Evolutionary conservation across 2,113 vertebrate species (phyloP).

Genomic region (Solenodon paradoxus): DNA sequence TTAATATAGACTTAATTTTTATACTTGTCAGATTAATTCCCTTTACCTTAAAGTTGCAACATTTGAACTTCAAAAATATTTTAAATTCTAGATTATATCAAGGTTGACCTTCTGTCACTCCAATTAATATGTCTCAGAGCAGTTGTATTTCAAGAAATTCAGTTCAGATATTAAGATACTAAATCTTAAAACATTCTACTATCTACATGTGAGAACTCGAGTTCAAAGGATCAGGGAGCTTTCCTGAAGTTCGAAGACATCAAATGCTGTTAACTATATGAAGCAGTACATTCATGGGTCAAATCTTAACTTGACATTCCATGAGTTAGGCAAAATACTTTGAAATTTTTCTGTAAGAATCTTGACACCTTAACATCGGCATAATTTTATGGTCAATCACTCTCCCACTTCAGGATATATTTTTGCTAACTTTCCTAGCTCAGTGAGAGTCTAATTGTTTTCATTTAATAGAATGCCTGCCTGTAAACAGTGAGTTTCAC

Average conservation of each 20-base stretch:
- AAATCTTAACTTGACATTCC: background rate
- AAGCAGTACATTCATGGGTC: background rate
- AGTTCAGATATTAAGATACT: background rate
- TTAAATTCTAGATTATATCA: background rate
- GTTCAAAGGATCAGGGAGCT: constrained; percentile 7
- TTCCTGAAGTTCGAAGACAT: background rate
- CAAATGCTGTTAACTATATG: background rate
- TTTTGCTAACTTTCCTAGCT: background rate
- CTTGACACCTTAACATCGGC: too few species aligned
- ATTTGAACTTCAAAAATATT: background rate
- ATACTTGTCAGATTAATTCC: background rate
- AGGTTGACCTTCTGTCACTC: background rate
- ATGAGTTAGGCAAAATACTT: background rate
- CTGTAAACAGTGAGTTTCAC: background rate
- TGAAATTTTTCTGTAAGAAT: background rate
- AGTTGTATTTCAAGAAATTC: background rate
- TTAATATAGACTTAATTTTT: background rate
- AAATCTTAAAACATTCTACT: background rate
- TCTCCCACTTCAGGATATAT: background rate
- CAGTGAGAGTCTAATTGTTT: background rate
- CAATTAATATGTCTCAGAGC: background rate
- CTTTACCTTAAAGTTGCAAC: constrained; percentile 32
- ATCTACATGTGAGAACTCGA: background rate
- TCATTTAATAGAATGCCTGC: background rate
- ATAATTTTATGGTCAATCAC: background rate